These are phyloP conservation scores for Loris lydekkerianus DNA, from an alignment of 2,797 vertebrate species.

Conservation along the genomic window DNA sequence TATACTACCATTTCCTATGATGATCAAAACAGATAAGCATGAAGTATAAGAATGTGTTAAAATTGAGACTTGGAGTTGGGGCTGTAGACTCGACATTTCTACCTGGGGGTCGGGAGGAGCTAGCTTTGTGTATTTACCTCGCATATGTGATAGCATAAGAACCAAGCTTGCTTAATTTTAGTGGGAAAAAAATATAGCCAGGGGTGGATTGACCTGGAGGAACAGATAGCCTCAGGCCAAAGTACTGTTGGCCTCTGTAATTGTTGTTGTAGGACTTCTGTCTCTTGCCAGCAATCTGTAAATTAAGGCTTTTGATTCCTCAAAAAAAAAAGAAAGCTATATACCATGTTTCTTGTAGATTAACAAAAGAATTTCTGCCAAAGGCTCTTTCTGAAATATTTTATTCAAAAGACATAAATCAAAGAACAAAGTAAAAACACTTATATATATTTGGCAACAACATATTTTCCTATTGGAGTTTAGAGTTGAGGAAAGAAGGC, in stretches of 20 bases:
- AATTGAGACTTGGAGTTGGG: background rate
- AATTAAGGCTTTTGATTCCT: background rate
- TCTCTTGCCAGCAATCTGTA: background rate
- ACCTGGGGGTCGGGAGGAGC: background rate
- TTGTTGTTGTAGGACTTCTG: background rate
- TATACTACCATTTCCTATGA: conserved; percentile 9
- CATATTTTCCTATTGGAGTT: background rate
- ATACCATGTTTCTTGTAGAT: background rate
- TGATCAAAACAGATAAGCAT: background rate
- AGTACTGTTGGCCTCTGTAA: background rate
- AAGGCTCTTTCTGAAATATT: conserved; percentile 1
- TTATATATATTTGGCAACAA: background rate
- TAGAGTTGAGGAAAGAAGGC: background rate
- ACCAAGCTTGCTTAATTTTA: conserved; percentile 8
- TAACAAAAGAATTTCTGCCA: background rate
- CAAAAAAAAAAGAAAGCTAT: background rate
- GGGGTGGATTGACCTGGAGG: background rate
- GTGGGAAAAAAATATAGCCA: background rate
- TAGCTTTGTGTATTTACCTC: background rate
- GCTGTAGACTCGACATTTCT: background rate
- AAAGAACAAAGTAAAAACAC: background rate
- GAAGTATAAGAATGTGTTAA: background rate
- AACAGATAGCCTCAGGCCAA: background rate
- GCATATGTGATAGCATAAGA: background rate
- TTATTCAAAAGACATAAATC: background rate